Evolutionary conservation across 2,113 vertebrate genomes (phyloP), one percentile per base, ranked within the genome.

Genomic region (Chaetodon trifascialis): DNA sequence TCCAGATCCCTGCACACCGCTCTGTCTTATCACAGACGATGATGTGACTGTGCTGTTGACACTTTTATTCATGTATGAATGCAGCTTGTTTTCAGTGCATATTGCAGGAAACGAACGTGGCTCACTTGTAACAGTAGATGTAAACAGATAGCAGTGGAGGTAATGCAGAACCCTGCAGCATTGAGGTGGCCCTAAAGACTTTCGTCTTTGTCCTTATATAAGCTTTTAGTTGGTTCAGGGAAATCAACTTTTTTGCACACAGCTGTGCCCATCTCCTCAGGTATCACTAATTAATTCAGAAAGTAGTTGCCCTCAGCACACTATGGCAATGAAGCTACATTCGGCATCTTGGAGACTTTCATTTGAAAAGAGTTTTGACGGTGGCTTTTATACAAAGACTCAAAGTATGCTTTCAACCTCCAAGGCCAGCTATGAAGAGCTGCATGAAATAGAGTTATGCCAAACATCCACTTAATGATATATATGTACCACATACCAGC

Each of bases 211-310:
- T 65, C 15, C 46, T 46, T 47, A 14, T 68, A 17, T 46, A 52
- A 69, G 2, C 49, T 9, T 15, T n/a, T 36, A 21, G 47, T 51
- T 60, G 76, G 17, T 52, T 49, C 36, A 11, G 19, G 46, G 60
- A 76, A 70, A 55, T 59, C 10, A 66, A 62, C 10, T 55, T 60
- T 30, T 11, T 21, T 42, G 42, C 49, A 62, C 2, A 34, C 21
- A 30, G 54, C 12, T 42, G 55, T 76, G 68, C 34, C n/a, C 23
- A 6, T 65, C 46, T 67, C 65, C 65, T 78, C 25, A 71, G 44
- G 71, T n/a, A n/a, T 82, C 38, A 54, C 30, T 44, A 49, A 8
- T 30, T 84, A 65, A 87, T 60, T 59, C 56, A n/a, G 34, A 65
- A 49, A 56, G 38, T 30, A 63, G 7, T 42, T 68, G 55, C 67